Conservation (phyloP, 37 sponge, comb jelly and placozoan species). For the Bolinopsis microptera region DNA sequence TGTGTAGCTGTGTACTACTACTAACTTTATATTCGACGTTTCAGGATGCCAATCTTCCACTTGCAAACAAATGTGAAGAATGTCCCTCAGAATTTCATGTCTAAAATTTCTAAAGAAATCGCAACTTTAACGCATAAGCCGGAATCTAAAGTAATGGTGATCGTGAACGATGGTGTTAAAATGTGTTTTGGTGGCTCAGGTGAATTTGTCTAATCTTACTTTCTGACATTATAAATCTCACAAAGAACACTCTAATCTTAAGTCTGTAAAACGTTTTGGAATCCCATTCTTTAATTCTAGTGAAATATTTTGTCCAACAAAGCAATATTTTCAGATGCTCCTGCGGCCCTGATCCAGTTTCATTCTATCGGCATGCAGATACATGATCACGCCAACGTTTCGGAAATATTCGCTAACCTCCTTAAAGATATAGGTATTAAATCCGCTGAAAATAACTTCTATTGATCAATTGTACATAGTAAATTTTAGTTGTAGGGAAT, state of each 20-base stretch:
- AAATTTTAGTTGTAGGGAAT: background rate
- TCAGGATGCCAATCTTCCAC: slow-evolving; percentile 24
- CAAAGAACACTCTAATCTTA: too few relatives aligned
- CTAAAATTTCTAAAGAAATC: background rate
- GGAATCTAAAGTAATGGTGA: background rate
- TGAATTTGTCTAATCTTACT: too few relatives aligned
- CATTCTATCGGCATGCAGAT: slow-evolving; percentile 9
- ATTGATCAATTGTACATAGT: background rate
- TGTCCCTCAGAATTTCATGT: background rate
- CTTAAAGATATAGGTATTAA: slow-evolving; percentile 8
- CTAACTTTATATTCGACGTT: background rate
- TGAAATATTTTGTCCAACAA: too few relatives aligned
- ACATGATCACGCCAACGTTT: background rate
- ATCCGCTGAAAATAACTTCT: background rate
- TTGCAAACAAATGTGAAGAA: slow-evolving; percentile 1
- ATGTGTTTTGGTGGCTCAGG: background rate
- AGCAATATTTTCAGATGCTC: slow-evolving; percentile 7
- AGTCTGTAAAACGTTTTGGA: too few relatives aligned
- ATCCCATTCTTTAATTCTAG: too few relatives aligned
- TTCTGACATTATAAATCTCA: too few relatives aligned
- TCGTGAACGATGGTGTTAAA: background rate
- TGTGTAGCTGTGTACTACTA: too few relatives aligned
- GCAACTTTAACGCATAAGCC: background rate
- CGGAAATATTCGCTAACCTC: background rate
- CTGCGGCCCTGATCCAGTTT: slow-evolving; percentile 2